Evolutionary conservation across 1,140 invertebrate genomes (phyloP).

Genomic region (Colletes gigas): DNA sequence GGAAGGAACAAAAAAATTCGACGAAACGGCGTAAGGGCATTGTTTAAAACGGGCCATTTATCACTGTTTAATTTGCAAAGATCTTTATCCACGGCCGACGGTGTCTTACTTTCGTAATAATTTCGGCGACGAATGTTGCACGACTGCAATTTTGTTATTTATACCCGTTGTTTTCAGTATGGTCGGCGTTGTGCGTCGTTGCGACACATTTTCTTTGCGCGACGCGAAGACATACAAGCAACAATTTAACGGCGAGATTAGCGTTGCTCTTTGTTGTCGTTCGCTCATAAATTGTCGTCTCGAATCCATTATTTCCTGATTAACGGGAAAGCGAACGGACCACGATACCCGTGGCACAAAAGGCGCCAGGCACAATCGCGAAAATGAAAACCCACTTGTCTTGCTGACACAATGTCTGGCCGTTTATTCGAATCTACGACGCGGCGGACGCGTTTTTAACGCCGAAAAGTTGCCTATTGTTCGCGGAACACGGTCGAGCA

Average conservation of each 20-base stretch:
- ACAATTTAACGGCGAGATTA: constrained; percentile 27
- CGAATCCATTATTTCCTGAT: constrained; percentile 31
- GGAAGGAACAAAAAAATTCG: background rate
- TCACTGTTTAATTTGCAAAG: constrained; percentile 10
- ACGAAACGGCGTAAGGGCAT: background rate
- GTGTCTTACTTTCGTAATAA: background rate
- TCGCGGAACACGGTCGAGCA: background rate
- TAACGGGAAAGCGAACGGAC: constrained; percentile 10
- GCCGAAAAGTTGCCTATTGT: constrained; percentile 22
- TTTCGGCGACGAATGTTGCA: background rate
- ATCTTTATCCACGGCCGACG: background rate
- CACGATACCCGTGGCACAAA: background rate
- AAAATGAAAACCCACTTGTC: constrained; percentile 31
- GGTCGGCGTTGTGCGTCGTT: background rate
- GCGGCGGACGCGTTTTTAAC: constrained; percentile 10
- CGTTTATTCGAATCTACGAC: constrained; percentile 21
- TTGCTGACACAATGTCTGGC: constrained; percentile 10
- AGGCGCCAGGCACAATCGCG: background rate
- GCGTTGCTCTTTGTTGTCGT: constrained; percentile 1
- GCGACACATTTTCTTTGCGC: background rate
- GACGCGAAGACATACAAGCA: background rate
- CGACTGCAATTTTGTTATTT: background rate
- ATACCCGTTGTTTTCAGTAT: background rate
- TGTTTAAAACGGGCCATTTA: constrained; percentile 30
- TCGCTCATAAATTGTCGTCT: constrained; percentile 27